Base-by-base conservation (phyloP, 2,113 vertebrate genomes). In the Oncorhynchus clarkii region DNA sequence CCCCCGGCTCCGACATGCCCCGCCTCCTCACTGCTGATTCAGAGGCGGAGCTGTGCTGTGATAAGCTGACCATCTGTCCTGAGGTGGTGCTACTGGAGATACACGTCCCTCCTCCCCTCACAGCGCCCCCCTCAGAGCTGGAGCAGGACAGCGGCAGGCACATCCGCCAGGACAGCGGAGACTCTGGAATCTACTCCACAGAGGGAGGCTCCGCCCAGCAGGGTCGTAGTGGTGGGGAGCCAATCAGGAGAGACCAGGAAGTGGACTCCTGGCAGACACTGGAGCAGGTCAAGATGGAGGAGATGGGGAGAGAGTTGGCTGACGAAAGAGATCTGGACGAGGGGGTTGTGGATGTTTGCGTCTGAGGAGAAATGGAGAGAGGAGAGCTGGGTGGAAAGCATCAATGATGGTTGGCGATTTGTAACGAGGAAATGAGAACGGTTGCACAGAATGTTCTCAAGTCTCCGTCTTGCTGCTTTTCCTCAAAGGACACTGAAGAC, bases 121-220 rank as follows among this genome's bases (percentile, higher is more conserved):
- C 6, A 1, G 67, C 2, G 4, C 70, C 70, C 20, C 16, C 22
- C 62, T 16, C 22, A 12, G 75, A n/a, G 51, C 71, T 74, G 79
- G 76, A 86, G 24, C 31, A 64, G 0, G 81, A 84, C 68, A 79
- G 49, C 81, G 85, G 70, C 49, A 67, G 74, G 26, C 88, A 88
- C 79, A 82, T 71, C n/a, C 83, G 86, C 0, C 89, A 91, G 71
- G 76, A 62, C 84, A 90, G 90, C 62, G 68, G 79, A 6, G 93
- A 93, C 79, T 93, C 91, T 0, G 93, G 93, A 0, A 76, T 93
- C 12, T 91, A 89, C 75, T 93, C 91, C 24, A 65, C 84, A 0
- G 90, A 88, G 2, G 86, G 88, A 39, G 81, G 78, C 24, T 89
- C 87, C 0, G 26, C 26, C 29, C 49, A 1, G 4, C 60, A 24